Evolutionary conservation across 2,113 vertebrate species (phyloP).

Genomic region (Rostratula benghalensis): DNA sequence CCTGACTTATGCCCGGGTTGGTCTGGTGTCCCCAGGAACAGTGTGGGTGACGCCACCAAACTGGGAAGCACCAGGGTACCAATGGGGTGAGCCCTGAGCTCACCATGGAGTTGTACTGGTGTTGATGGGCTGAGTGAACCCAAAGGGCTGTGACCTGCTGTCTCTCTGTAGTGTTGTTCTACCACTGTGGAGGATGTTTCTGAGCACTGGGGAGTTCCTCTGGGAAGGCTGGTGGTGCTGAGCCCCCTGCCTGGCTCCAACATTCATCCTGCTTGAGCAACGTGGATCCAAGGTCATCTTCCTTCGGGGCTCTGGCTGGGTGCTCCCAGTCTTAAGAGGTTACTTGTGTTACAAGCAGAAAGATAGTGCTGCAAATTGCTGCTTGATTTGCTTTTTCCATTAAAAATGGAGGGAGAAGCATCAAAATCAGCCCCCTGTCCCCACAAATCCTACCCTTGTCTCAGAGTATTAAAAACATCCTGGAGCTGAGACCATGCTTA

Average conservation of each 20-base stretch:
- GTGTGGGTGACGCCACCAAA: neutral
- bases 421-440: neutral
- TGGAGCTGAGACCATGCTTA: neutral
- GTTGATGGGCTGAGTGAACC: neutral
- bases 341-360: neutral
- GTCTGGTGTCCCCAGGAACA: neutral
- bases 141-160: neutral
- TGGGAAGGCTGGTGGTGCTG: neutral
- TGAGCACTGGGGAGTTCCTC: neutral
- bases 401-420: neutral
- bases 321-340: neutral
- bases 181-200: neutral
- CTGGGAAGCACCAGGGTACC: neutral
- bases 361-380: neutral
- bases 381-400: neutral
- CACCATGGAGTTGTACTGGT: rapidly evolving
- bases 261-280: neutral
- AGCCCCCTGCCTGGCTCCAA: neutral
- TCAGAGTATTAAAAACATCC: slow-evolving; percentile 2
- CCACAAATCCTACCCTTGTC: neutral
- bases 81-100: neutral
- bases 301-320: neutral
- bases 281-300: neutral
- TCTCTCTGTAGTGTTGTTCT: neutral
- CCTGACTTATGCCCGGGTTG: neutral